phyloP scores from a whole-genome alignment of 2,888 invertebrate species.

The Cephus pygmeus region DNA sequence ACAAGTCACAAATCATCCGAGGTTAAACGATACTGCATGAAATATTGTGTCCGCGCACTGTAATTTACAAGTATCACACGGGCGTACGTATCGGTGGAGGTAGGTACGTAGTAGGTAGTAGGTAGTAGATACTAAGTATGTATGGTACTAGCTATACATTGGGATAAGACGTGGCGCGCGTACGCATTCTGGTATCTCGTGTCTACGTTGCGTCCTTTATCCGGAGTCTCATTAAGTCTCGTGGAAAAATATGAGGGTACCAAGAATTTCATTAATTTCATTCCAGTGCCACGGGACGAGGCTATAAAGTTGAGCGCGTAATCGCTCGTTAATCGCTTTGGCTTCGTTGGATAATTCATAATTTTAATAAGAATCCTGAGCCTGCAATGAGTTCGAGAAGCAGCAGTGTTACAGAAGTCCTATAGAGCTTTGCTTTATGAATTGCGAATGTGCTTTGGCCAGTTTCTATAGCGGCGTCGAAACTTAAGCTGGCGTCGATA shows the following conservation, averaged over 20 bases:
- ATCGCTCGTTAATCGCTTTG: background rate
- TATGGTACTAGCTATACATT: background rate
- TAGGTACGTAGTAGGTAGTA: background rate
- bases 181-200: slow-evolving; percentile 7
- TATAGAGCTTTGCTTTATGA: background rate
- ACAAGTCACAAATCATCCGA: slow-evolving; percentile 27
- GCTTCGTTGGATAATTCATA: background rate
- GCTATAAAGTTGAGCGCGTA: background rate
- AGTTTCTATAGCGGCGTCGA: background rate
- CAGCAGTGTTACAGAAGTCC: background rate
- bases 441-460: background rate
- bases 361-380: background rate
- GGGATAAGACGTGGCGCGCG: background rate
- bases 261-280: slow-evolving; percentile 35
- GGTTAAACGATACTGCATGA: slow-evolving; percentile 28
- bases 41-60: slow-evolving; percentile 26
- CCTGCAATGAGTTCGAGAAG: background rate
- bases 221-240: slow-evolving; percentile 31
- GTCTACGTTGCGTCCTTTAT: slow-evolving; percentile 13
- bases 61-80: slow-evolving; percentile 18
- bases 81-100: background rate
- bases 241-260: slow-evolving; percentile 26
- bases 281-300: slow-evolving; percentile 19
- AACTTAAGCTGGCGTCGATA: background rate
- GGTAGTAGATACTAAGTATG: background rate